Conservation (phyloP, 2,888 invertebrate species). For the Miltochrista miniata region DNA sequence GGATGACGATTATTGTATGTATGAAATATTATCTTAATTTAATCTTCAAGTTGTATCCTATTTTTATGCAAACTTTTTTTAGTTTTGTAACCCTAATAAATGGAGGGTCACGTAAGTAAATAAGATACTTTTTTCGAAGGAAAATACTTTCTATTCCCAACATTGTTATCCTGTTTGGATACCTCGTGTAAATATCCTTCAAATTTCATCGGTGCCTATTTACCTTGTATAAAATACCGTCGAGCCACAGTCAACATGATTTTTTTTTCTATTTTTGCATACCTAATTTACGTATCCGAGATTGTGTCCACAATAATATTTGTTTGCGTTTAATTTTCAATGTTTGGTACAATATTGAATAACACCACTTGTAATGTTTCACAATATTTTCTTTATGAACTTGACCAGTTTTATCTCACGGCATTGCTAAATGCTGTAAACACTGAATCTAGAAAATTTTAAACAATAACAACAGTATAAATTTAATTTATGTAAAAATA, state of each 20-base stretch:
- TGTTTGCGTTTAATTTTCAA: neutral
- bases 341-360: too few relatives aligned
- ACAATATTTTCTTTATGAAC: too few relatives aligned
- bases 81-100: neutral
- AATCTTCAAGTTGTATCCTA: too few relatives aligned
- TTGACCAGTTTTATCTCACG: too few relatives aligned
- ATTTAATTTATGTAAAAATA: too few relatives aligned
- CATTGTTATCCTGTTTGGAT: constrained; percentile 20
- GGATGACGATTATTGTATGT: too few relatives aligned
- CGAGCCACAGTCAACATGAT: neutral
- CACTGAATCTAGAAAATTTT: too few relatives aligned
- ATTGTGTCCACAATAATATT: neutral
- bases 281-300: neutral
- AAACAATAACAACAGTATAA: too few relatives aligned
- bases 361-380: too few relatives aligned
- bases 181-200: constrained; percentile 12
- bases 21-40: too few relatives aligned
- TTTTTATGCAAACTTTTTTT: neutral
- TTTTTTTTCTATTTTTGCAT: neutral
- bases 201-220: constrained; percentile 12
- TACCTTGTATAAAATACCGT: constrained; percentile 7
- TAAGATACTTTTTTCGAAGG: neutral
- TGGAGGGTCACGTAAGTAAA: constrained; percentile 6
- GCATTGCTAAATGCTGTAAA: too few relatives aligned
- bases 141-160: constrained; percentile 1